These are phyloP conservation scores for Pomacea canaliculata DNA, from an alignment of 2,888 invertebrate species.

Conservation along the genomic window DNA sequence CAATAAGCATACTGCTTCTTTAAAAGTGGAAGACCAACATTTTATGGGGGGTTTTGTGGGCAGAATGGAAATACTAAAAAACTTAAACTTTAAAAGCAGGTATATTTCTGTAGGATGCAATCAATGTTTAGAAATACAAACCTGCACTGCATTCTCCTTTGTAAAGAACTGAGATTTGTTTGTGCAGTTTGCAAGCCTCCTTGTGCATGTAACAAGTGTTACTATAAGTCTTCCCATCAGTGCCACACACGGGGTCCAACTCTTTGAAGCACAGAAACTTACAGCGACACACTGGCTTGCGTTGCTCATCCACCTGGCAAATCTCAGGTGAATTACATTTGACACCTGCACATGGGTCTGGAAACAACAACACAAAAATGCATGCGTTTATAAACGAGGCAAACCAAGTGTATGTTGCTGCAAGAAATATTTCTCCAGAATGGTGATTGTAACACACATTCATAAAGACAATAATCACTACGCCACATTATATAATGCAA, in stretches of 20 bases:
- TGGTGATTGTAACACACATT: not conserved
- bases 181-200: conserved; percentile 84
- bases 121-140: conserved; percentile 23
- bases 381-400: not conserved
- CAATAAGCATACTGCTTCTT: no score
- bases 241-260: conserved; percentile 87
- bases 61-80: no score
- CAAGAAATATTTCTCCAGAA: not conserved
- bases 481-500: not conserved
- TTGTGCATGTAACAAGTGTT: conserved; percentile 92
- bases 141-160: conserved; percentile 85
- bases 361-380: not conserved
- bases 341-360: conserved; percentile 88
- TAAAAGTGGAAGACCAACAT: no score
- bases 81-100: no score
- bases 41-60: no score
- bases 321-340: conserved; percentile 84
- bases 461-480: not conserved
- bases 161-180: conserved; percentile 81
- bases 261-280: conserved; percentile 75
- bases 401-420: not conserved
- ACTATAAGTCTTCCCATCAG: conserved; percentile 91
- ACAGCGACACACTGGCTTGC: conserved; percentile 85
- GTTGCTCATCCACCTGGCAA: conserved; percentile 82
- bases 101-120: not conserved